These are phyloP conservation scores for Typhlichthys eigenmanni DNA, from an alignment of 2,797 vertebrate species.

Conservation along the genomic window DNA sequence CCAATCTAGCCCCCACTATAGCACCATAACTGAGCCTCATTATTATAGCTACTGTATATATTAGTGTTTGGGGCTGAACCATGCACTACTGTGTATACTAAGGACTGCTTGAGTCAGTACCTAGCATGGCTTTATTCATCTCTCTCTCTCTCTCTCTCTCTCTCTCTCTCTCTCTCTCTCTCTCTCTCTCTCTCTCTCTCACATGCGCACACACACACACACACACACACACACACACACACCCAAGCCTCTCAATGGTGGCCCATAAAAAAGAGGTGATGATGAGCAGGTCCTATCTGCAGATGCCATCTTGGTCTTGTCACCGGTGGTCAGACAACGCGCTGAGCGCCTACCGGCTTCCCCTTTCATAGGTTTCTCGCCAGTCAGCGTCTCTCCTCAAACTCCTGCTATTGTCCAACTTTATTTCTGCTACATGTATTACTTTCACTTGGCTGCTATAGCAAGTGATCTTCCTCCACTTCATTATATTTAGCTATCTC, in stretches of 20 bases:
- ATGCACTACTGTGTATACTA: no score
- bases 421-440: conserved; percentile 76
- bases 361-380: conserved; percentile 70
- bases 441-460: conserved; percentile 73
- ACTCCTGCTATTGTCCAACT: conserved; percentile 67
- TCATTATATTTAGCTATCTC: conserved; percentile 24
- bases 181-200: no score
- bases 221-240: neutral
- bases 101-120: no score
- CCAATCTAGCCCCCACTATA: no score
- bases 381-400: conserved; percentile 54
- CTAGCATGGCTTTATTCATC: no score
- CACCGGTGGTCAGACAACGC: conserved; percentile 68
- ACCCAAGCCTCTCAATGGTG: conserved; percentile 35
- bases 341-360: conserved; percentile 56
- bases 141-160: no score
- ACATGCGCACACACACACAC: no score
- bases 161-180: no score
- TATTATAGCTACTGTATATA: no score
- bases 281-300: conserved; percentile 77
- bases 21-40: no score
- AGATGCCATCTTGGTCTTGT: conserved; percentile 77
- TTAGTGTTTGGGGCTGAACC: no score
- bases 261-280: conserved; percentile 69
- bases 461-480: conserved; percentile 54